These are phyloP conservation scores for Drosophila picticornis DNA, from an alignment of 2,888 invertebrate species.

Conservation along the genomic window DNA sequence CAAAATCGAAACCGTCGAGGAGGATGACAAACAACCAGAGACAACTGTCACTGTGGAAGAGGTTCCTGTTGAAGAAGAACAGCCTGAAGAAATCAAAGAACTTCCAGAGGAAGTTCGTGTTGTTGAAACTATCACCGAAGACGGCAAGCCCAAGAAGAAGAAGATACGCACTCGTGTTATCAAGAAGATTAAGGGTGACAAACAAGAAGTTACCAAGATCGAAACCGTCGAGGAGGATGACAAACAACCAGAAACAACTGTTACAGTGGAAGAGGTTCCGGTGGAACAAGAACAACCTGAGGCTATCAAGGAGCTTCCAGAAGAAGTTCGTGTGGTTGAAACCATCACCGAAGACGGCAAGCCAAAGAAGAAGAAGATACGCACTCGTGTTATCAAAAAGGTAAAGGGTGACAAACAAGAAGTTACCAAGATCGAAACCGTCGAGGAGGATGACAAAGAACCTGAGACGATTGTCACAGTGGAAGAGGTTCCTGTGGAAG, in stretches of 20 bases:
- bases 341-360: slow-evolving; percentile 22
- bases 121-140: slow-evolving; percentile 14
- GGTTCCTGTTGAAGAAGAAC: slow-evolving; percentile 8
- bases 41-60: slow-evolving; percentile 26
- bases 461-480: slow-evolving; percentile 29
- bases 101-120: slow-evolving; percentile 29
- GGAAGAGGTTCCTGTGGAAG: slow-evolving; percentile 13
- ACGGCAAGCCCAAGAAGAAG: slow-evolving; percentile 27
- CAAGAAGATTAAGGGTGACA: slow-evolving; percentile 37
- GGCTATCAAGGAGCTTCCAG: slow-evolving; percentile 24
- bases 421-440: slow-evolving; percentile 32
- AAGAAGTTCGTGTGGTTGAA: slow-evolving; percentile 27
- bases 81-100: slow-evolving; percentile 16
- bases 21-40: slow-evolving; percentile 25
- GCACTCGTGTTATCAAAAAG: slow-evolving; percentile 29
- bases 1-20: slow-evolving; percentile 29
- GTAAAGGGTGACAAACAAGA: slow-evolving; percentile 33
- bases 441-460: slow-evolving; percentile 27
- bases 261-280: slow-evolving; percentile 28
- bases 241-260: slow-evolving; percentile 30
- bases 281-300: slow-evolving; percentile 23
- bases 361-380: slow-evolving; percentile 33
- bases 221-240: slow-evolving; percentile 38
- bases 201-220: slow-evolving; percentile 39
- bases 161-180: slow-evolving; percentile 36